Percentiles rank a stretch among this genome's conserved stretches.
These are phyloP conservation scores for Drepanosiphum platanoidis DNA, from an alignment of 2,888 invertebrate genomes.

Conservation along the genomic window DNA sequence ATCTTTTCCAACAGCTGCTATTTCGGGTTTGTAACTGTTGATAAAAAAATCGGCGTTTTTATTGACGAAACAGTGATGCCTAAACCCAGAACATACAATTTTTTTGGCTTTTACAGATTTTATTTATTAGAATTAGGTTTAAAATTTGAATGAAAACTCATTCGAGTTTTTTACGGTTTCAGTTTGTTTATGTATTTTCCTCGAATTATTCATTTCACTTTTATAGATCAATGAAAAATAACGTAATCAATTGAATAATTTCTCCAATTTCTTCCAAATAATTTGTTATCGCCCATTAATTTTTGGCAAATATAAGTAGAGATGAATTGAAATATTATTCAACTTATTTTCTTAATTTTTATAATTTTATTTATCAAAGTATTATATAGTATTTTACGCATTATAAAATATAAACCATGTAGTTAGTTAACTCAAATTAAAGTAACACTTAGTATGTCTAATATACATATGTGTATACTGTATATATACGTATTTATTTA, in stretches of 20 bases:
- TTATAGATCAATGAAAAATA: conserved; percentile 1
- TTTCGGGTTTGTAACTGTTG: conserved; percentile 38
- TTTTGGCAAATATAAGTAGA: background rate
- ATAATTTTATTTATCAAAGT: background rate
- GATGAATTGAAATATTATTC: background rate
- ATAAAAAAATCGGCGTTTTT: conserved; percentile 46
- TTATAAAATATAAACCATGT: too few species aligned
- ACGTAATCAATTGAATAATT: background rate
- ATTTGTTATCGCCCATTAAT: background rate
- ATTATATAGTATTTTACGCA: too few species aligned
- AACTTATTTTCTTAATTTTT: background rate
- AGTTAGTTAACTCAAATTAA: too few species aligned
- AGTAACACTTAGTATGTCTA: too few species aligned
- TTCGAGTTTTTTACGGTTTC: background rate
- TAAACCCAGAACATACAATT: conserved; percentile 9
- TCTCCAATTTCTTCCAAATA: background rate
- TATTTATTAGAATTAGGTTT: too few species aligned
- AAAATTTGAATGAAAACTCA: too few species aligned
- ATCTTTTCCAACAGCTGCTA: conserved; percentile 56
- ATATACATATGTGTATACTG: too few species aligned
- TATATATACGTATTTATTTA: too few species aligned
- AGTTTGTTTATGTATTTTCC: too few species aligned
- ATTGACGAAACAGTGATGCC: conserved; percentile 54
- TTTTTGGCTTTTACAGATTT: background rate
- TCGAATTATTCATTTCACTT: background rate